phyloP scores from a whole-genome alignment of 2,888 invertebrate species.

The Harmothoe impar region DNA sequence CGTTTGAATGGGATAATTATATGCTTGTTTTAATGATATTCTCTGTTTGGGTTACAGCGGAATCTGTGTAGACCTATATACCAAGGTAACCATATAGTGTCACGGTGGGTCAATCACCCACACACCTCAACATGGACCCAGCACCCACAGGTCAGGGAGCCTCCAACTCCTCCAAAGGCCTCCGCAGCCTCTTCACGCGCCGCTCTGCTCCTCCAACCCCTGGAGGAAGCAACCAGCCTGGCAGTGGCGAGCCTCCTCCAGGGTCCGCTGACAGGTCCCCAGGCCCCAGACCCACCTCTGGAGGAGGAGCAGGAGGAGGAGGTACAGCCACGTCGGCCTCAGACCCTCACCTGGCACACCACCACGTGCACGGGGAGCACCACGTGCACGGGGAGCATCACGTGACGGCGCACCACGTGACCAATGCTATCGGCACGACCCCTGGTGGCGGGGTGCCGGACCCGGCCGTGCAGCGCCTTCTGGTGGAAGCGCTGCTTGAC shows the following conservation, averaged over 20 bases:
- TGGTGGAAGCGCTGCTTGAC: constrained; percentile 76
- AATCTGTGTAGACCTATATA: too few relatives aligned
- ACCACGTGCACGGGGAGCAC: not conserved
- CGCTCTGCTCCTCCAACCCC: not conserved
- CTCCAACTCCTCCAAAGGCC: not conserved
- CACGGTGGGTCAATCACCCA: not conserved
- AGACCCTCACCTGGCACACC: not conserved
- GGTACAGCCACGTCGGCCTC: not conserved
- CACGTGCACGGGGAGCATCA: not conserved
- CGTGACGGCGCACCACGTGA: not conserved
- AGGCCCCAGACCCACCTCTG: not conserved
- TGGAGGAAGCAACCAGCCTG: not conserved
- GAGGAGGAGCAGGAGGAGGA: not conserved
- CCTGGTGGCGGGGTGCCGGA: constrained; percentile 69
- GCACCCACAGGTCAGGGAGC: not conserved
- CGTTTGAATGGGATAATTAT: too few relatives aligned
- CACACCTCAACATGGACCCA: not conserved
- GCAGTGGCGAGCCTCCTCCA: not conserved
- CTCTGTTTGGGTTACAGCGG: too few relatives aligned
- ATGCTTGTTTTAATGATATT: too few relatives aligned
- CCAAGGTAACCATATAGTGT: not conserved
- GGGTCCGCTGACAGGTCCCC: not conserved
- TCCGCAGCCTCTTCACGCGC: not conserved
- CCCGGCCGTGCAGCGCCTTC: constrained; percentile 75
- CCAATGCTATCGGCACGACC: not conserved